Base-by-base conservation (phyloP, 2,797 vertebrate species). In the Melanotaenia maccullochi region DNA sequence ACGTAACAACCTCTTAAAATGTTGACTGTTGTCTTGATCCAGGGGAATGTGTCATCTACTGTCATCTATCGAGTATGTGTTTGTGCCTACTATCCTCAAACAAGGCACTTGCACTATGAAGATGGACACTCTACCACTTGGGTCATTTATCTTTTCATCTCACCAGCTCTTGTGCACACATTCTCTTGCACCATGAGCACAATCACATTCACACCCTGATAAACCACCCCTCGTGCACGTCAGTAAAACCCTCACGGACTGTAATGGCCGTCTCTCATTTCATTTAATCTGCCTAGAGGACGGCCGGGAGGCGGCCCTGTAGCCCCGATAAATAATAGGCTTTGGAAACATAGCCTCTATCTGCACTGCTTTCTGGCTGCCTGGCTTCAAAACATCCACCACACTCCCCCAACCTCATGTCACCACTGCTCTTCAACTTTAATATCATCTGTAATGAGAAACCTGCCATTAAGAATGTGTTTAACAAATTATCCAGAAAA, bases 251-350 rank as follows among this genome's bases (percentile, higher is more conserved):
- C 93, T 88, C 89, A 85, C 89, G 89, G 87, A 87, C 89, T 71
- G 77, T 92, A 94, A 92, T 94, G 92, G 89, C 82, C 71, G 44
- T 92, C 89, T 94, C 91, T 92, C 88, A 90, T 94, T 94, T 94
- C 89, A 93, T 93, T 92, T 92, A 92, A 93, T 94, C 90, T 93
- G 87, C 89, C 89, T 85, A 89, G 86, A 92, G 90, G 92, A 93
- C 92, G 87, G 87, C 86, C 87, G 69, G 81, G 89, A 93, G 92
- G 87, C 65, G 60, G 87, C 89, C 90, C 87, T 90, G 87, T 89
- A 90, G 82, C 81, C 86, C 87, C 91, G 89, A 94, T 94, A 93
- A 93, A 93, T 94, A 93, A 93, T 91, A 90, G 88, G 86, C 81
- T 91, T 92, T 92, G 75, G 86, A 91, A 89, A 89, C 84, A 79